Conservation (phyloP, 2,113 vertebrate species). For the Tragelaphus buxtoni region DNA sequence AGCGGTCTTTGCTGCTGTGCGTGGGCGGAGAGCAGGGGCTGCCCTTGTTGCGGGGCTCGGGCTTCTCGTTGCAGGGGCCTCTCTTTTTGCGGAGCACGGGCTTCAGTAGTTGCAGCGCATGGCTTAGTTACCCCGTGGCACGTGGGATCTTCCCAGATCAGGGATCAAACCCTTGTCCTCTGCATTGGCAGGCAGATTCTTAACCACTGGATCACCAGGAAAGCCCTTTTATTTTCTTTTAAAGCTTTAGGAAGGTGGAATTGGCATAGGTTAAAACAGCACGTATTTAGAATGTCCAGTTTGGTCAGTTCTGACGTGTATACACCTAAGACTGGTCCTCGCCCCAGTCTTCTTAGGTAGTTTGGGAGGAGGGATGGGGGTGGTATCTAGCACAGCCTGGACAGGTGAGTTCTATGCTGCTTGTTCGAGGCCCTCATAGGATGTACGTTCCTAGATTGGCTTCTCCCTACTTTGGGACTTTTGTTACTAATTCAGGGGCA, state of each 20-base stretch:
- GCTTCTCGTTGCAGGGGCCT: accelerated
- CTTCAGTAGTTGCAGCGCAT: background rate
- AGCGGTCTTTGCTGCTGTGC: background rate
- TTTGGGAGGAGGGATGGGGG: background rate
- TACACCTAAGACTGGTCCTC: background rate
- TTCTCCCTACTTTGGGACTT: background rate
- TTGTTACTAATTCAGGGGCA: background rate
- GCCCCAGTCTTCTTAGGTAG: background rate
- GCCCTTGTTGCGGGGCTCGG: accelerated
- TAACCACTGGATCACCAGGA: background rate
- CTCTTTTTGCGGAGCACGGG: accelerated
- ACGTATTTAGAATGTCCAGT: background rate
- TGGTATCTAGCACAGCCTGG: background rate
- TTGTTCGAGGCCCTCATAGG: background rate
- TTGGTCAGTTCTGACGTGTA: background rate
- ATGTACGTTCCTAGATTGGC: background rate
- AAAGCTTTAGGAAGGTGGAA: background rate
- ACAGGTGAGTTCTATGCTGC: background rate
- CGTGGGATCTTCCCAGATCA: background rate
- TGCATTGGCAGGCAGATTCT: background rate
- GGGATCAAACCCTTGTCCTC: background rate
- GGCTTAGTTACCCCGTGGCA: background rate
- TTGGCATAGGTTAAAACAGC: background rate
- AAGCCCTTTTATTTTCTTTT: background rate
- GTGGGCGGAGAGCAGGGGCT: background rate